These are phyloP conservation scores for Drosophila lacertosa DNA, from an alignment of 1,140 invertebrate species.

Conservation along the genomic window DNA sequence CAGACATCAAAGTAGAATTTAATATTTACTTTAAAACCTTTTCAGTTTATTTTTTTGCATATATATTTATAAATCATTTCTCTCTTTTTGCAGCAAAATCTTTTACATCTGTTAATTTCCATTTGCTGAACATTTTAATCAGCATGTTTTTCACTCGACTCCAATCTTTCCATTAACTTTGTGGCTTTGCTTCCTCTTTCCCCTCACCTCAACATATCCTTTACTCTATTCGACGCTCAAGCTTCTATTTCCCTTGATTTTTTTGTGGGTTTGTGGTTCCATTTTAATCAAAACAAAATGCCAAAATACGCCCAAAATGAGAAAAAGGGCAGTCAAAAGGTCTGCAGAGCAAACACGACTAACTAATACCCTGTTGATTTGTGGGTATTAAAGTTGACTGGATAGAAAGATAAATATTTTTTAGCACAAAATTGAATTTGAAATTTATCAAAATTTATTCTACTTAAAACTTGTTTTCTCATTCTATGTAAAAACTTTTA, in stretches of 20 bases:
- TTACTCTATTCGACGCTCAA: background rate
- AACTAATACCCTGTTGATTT: background rate
- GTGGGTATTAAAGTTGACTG: background rate
- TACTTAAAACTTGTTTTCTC: no score
- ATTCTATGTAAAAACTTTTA: no score
- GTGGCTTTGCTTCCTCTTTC: background rate
- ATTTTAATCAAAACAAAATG: slow-evolving; percentile 80
- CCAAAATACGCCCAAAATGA: slow-evolving; percentile 38
- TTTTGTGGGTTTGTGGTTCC: slow-evolving; percentile 43
- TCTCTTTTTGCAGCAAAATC: background rate
- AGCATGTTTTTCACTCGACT: slow-evolving; percentile 18
- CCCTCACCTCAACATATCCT: background rate
- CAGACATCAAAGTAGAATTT: no score
- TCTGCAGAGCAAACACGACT: background rate
- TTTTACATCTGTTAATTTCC: slow-evolving; percentile 31
- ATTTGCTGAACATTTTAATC: slow-evolving; percentile 42
- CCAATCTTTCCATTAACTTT: slow-evolving; percentile 37
- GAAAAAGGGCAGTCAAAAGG: background rate
- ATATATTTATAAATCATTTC: background rate
- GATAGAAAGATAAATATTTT: background rate
- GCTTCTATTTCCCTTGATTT: slow-evolving; percentile 21
- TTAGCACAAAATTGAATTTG: no score
- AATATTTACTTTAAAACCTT: background rate
- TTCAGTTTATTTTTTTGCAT: background rate
- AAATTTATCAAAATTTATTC: no score